Base-by-base conservation (phyloP, 1,140 invertebrate species). In the Drosophila miranda region DNA sequence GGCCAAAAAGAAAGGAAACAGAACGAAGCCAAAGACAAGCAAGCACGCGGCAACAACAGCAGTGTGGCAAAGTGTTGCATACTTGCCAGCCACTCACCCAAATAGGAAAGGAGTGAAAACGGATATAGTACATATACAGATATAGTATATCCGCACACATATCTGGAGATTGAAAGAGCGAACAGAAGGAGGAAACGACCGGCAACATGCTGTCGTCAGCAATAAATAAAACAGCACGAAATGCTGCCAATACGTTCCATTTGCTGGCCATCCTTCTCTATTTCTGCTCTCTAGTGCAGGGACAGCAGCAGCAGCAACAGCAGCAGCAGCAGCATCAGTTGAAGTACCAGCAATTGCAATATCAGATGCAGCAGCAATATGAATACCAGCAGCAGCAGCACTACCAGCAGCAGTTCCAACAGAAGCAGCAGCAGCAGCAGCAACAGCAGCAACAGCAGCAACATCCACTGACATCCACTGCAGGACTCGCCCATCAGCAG, bases 341-440 rank as follows among this genome's bases (percentile, higher is more conserved):
- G 42, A 84, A 84, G 52, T 84, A 86, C 63, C 80, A 84, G 48
- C 80, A 84, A 81, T 60, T 84, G 77, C 80, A 84, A 67, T 84
- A 84, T 81, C 80, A 84, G 70, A 81, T 84, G 80, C 80, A 84
- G 41, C 81, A 86, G 61, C 81, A 87, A 81, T 86, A 86, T 84
- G 81, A 87, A 81, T 87, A 86, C 58, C 81, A 86, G 38, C 81
- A 86, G 54, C 81, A 86, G 45, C 77, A 87, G 42, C 82, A 86
- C 42, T 86, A 64, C 60, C 81, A 86, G 42, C 81, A 87, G 48
- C 81, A 86, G 48, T 86, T 70, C 38, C 81, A 86, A 34, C 81
- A 80, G 4, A 81, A 83, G 19, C 78, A 81, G 1, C 77, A 81
- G 0, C 66, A 80, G 0, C 63, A 77, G 9, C 56, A 71, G 9